Percentiles rank a stretch among this genome's conserved stretches.
Conservation (phyloP, 2,888 invertebrate genomes). For the Nymphalis urticae region DNA sequence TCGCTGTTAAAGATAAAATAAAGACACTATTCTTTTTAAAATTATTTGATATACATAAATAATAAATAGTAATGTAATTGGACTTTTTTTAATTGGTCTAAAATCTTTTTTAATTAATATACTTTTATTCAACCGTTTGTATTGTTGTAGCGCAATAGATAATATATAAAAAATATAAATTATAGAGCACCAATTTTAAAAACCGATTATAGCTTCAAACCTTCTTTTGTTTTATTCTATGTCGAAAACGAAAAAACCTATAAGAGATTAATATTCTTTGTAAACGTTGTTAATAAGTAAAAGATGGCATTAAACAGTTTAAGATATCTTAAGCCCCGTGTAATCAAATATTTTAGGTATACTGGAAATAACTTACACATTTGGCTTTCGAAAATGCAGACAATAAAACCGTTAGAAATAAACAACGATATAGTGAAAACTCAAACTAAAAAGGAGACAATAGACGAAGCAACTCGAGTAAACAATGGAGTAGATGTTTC, state of each 20-base stretch:
- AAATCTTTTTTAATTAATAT: too few species aligned
- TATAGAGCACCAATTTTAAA: constrained; percentile 18
- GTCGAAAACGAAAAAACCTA: not conserved
- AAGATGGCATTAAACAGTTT: constrained; percentile 37
- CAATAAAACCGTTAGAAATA: constrained; percentile 47
- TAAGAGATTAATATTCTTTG: too few species aligned
- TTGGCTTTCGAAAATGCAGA: constrained; percentile 45
- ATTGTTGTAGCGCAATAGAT: not conserved
- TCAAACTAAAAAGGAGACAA: constrained; percentile 26
- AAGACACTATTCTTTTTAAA: not conserved
- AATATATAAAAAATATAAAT: not conserved
- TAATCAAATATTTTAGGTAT: constrained; percentile 41
- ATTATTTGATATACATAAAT: not conserved
- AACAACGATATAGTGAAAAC: constrained; percentile 33
- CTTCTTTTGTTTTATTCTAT: constrained; percentile 18
- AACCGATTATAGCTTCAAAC: not conserved
- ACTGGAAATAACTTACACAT: constrained; percentile 43
- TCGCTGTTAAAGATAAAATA: not conserved
- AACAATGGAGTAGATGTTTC: constrained; percentile 52
- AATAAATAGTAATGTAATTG: not conserved
- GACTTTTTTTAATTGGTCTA: too few species aligned
- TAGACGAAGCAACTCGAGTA: constrained; percentile 29
- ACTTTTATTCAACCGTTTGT: not conserved
- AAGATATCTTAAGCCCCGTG: constrained; percentile 43
- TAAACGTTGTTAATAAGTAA: too few species aligned